Conservation (phyloP, 2,797 vertebrate genomes). For the Sebastes itinus region DNA sequence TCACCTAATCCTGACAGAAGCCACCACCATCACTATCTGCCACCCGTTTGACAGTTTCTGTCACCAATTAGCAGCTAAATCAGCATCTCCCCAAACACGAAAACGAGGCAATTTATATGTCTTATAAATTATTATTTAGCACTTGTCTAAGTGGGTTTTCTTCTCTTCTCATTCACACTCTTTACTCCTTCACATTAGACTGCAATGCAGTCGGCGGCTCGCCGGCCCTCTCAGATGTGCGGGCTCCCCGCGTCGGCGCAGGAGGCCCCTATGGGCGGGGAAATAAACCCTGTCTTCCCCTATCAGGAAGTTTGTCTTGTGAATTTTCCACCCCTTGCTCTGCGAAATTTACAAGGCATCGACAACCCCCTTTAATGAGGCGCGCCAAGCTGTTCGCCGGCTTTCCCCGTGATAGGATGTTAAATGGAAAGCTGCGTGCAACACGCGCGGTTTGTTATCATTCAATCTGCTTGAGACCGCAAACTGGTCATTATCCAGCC, state of each 20-base stretch:
- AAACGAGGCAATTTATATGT: constrained; percentile 84
- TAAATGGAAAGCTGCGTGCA: constrained; percentile 96
- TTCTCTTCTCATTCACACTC: constrained; percentile 64
- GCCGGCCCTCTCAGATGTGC: constrained; percentile 71
- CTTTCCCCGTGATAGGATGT: constrained; percentile 92
- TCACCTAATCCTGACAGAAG: constrained; percentile 95
- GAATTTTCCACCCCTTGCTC: constrained; percentile 83
- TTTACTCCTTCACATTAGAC: constrained; percentile 79
- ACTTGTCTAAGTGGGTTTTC: constrained; percentile 82
- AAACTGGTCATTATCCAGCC: constrained; percentile 98
- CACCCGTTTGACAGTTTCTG: constrained; percentile 99
- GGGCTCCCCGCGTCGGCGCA: constrained; percentile 49
- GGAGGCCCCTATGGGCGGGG: constrained; percentile 84
- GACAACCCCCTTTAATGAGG: constrained; percentile 95
- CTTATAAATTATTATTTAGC: constrained; percentile 77
- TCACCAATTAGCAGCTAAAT: constrained; percentile 99
- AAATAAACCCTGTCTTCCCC: constrained; percentile 87
- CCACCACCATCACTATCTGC: constrained; percentile 92
- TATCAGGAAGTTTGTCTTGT: constrained; percentile 94
- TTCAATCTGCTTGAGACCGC: constrained; percentile 97
- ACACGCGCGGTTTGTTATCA: constrained; percentile 95
- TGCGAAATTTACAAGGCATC: constrained; percentile 90
- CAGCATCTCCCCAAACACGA: constrained; percentile 95
- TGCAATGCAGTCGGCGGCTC: constrained; percentile 81
- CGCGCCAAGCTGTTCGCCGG: constrained; percentile 92